Base-by-base conservation (phyloP, 1,140 invertebrate species). In the Aphidius gifuensis region DNA sequence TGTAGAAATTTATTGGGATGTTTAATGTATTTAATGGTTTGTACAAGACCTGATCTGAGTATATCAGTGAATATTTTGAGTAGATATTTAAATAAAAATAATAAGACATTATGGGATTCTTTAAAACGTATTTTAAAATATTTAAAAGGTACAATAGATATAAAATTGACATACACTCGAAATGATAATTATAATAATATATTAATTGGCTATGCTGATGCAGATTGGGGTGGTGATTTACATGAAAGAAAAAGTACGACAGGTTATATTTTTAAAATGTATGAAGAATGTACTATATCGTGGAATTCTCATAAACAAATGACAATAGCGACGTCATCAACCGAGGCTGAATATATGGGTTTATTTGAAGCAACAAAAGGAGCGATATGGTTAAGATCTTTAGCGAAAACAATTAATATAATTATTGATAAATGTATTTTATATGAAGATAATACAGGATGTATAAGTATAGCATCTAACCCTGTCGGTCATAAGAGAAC, bases 61-160 rank as follows among this genome's bases (percentile, higher is more conserved):
- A 47, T 42, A 59, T 39, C 62, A 40, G 44, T 59, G 4, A 59
- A 54, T 42, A 54, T 60, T 21, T 16, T 58, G 16, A 63, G 61
- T 47, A 58, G 55, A 58, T 63, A 63, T 63, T 6, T n/a, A 16
- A 53, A 50, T 42, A 55, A 64, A 54, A 64, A 64, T 59, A 64
- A 64, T 64, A 46, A 11, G 48, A 65, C 71, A 62, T 54, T 71
- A 60, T 70, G 68, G 69, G 40, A 71, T 68, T 68, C 63, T 40
- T 61, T 73, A 48, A 72, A 73, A 70, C 47, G 62, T 57, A 61
- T 71, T 42, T 45, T 71, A 42, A 70, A 68, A 62, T 72, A 75
- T 67, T 56, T 72, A n/a, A 72, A 72, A 64, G 73, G 73, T 23
- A 69, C 71, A 47, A 56, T 69, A 49, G 43, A 73, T 58, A 58